Evolutionary conservation across 30 jellyfish, hydroid and myxozoan species (phyloP), one percentile per base, ranked within the genome.

Genomic region (Sanderia malayensis): DNA sequence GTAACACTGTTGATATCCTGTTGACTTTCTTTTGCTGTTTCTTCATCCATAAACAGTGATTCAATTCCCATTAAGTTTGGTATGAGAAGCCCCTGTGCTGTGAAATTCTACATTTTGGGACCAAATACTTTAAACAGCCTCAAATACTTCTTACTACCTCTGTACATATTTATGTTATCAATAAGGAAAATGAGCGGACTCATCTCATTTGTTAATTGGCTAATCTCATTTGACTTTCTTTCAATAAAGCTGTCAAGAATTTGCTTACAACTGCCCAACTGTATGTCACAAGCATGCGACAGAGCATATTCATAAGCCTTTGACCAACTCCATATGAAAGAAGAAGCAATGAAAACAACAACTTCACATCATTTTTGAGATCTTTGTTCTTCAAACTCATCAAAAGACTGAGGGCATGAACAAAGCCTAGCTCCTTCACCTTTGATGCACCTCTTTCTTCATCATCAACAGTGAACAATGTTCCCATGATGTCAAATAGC

Each of bases 21-120:
- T 63, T 63, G 76, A 63, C 76, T 63, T 63, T 63, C 76, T 63
- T 28, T 63, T 63, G 76, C 57, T 26, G 76, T 63, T 63, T 63
- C 27, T 63, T 63, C 76, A 63, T 63, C 46, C 58, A 63, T 4
- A 31, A 63, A 27, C 76, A 63, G 24, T 49, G 64, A 49, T 49
- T 49, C 64, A 49, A 49, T 49, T 49, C 64, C 64, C 64, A 18
- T 4, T 19, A 49, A 49, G 64, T 49, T 18, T 4, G 23, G 64
- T 49, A 49, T 49, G 64, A 49, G 64, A 49, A 49, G 64, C 64
- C 64, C 64, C 27, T 24, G 11, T 49, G 64, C 64, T 19, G 27
- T 49, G 64, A 49, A 49, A 49, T 49, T 49, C 64, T 24, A 49
- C 64, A 49, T 49, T 24, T 49, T 49, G 8, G 64, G 64, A 49